These are phyloP conservation scores for Chrysotoxum bicinctum DNA, from an alignment of 2,888 invertebrate genomes.

Conservation along the genomic window DNA sequence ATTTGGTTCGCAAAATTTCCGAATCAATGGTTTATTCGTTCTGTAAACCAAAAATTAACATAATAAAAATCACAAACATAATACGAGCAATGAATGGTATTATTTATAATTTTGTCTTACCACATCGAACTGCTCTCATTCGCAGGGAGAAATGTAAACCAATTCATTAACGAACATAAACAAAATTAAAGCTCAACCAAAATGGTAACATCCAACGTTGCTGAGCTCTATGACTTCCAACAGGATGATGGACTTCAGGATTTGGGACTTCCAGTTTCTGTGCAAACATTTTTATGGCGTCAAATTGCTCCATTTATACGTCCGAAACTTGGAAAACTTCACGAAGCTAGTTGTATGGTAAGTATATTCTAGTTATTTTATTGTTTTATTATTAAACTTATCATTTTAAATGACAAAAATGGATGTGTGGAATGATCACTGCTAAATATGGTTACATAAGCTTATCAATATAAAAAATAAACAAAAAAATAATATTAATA, in stretches of 20 bases:
- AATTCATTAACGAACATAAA: neutral
- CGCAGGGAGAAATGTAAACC: slow-evolving; percentile 51
- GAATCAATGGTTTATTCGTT: too few relatives aligned
- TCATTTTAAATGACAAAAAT: slow-evolving; percentile 32
- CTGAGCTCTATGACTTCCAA: slow-evolving; percentile 80
- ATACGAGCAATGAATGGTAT: neutral
- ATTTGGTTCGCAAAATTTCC: too few relatives aligned
- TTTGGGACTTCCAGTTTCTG: slow-evolving; percentile 94
- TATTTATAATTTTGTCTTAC: neutral
- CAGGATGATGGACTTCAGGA: slow-evolving; percentile 87
- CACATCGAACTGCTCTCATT: neutral
- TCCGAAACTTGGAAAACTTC: slow-evolving; percentile 96
- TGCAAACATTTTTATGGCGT: slow-evolving; percentile 98
- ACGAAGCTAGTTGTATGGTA: slow-evolving; percentile 98
- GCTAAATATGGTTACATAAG: slow-evolving; percentile 62
- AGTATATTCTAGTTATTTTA: slow-evolving; percentile 80
- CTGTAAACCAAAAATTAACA: too few relatives aligned
- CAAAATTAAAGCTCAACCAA: slow-evolving; percentile 50
- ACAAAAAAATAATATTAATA: neutral
- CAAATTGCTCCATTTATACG: slow-evolving; percentile 98
- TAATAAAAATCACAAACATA: too few relatives aligned
- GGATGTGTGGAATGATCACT: slow-evolving; percentile 59
- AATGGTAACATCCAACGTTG: slow-evolving; percentile 77
- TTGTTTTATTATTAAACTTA: neutral
- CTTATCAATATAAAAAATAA: slow-evolving; percentile 12